Evolutionary conservation across 2,797 vertebrate species (phyloP), one percentile per base, ranked within the genome.

Genomic region (Danionella dracula): DNA sequence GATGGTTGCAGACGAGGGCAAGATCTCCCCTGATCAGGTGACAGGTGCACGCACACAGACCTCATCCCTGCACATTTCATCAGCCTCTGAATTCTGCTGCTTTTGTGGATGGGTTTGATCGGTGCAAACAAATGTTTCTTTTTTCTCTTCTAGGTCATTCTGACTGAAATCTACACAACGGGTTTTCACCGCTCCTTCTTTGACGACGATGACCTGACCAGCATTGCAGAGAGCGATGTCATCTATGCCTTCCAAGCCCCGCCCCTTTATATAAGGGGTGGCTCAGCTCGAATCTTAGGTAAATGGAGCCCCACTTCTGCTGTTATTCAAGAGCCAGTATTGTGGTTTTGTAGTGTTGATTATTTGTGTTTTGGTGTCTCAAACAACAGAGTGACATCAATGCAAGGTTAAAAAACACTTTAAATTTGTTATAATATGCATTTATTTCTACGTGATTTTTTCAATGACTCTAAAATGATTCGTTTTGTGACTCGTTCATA

Each of bases 181-280:
- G 96, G 96, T 2, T 91, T 95, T 86, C 92, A 93, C 69, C 91
- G 93, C 65, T 98, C 95, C 10, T 93, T 96, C 80, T 90, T 86
- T 0, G 93, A 98, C 16, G 82, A 91, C 7, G 92, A 96, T 1
- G 92, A 93, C 66, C 82, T 98, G 79, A 90, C 87, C 17, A 75
- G 79, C 41, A 86, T 96, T 0, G 86, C 90, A 0, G 91, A 94
- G 49, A 91, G 84, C 1, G 94, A 92, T 6, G 78, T 89, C 1
- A 82, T 98, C 70, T 98, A 97, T 4, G 96, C 95, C 77, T 96
- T 98, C 82, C 92, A 96, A 73, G 89, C 86, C 0, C 91, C 93
- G 0, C 87, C 85, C 0, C 82, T 90, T 27, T 86, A 87, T 70
- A 86, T 87, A 81, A 81, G 83, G 71, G 83, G 84, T 37, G 87